Evolutionary conservation across 2,113 vertebrate species (phyloP).

Genomic region (Garra rufa): DNA sequence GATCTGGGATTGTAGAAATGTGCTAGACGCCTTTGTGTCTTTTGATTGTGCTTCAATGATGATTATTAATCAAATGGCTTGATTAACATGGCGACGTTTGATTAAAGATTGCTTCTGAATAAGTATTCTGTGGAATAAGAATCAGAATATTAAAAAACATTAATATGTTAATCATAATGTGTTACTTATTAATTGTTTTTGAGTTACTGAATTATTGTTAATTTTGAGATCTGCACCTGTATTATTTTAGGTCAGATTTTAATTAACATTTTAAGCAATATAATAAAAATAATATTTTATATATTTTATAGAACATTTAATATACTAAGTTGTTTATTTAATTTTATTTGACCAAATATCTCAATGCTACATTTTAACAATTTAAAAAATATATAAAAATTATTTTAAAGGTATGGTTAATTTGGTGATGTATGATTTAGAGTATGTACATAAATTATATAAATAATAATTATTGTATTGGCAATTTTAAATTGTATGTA

Average conservation of each 20-base stretch:
- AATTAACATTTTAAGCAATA: too few relatives aligned
- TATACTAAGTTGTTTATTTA: too few relatives aligned
- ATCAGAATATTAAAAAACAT: neutral
- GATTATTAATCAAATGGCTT: conserved; percentile 50
- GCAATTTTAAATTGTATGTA: neutral
- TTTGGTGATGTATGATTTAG: too few relatives aligned
- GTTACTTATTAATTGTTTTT: neutral
- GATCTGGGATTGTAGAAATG: conserved; percentile 45
- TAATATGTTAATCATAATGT: neutral
- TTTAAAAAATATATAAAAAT: too few relatives aligned
- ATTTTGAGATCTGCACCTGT: too few relatives aligned
- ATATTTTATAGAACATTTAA: too few relatives aligned
- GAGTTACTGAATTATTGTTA: neutral
- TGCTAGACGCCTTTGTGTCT: conserved; percentile 31
- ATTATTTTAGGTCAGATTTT: too few relatives aligned
- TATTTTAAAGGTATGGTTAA: too few relatives aligned
- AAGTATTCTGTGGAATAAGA: neutral
- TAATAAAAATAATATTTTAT: too few relatives aligned
- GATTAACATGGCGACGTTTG: conserved; percentile 56
- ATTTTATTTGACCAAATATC: too few relatives aligned
- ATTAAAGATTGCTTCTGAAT: conserved; percentile 32
- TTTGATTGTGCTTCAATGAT: conserved; percentile 40
- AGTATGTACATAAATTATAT: neutral
- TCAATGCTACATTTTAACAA: too few relatives aligned
- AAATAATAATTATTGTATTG: too few relatives aligned